Base-by-base conservation (phyloP, 2,113 vertebrate species). In the Tyrannus savana region DNA sequence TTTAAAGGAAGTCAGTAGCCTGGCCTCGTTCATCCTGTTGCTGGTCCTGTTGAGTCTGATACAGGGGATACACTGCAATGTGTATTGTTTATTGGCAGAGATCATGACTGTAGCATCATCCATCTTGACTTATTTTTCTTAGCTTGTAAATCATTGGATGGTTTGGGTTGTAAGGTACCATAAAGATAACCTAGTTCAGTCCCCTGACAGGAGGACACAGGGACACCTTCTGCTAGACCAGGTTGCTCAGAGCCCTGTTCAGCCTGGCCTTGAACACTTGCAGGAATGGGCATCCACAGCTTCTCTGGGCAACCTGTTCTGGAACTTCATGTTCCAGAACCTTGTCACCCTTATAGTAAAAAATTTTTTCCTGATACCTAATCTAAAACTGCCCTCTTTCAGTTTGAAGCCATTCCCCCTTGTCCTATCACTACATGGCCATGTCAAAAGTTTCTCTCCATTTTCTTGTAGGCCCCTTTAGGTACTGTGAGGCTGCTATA, bases 141-240 rank as follows among this genome's bases (percentile, higher is more conserved):
- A 52, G 42, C 24, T 92, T 75, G 13, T 78, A 68, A 66, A 60
- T 39, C n/a, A 41, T 10, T 22, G 39, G n/a, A 53, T 68, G 47
- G 17, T 53, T 83, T 83, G 30, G 30, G 17, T 53, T 60, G 62
- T n/a, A 53, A 53, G 30, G 24, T 14, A 25, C 46, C 52, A 21
- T 44, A 41, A 31, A 82, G 30, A 21, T 75, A 7, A 41, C 53
- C 46, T 75, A 41, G 52, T 82, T 53, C 30, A 59, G 3, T 33
- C 23, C 12, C 12, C 12, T 81, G 19, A 12, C 15, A 24, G 28
- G 59, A 30, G 0, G 0, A 14, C 7, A 2, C 24, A 30, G 39
- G 30, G 28, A 53, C 19, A 53, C 33, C 15, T 82, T 75, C 27
- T n/a, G 15, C 47, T 78, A 63, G 75, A n/a, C 9, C 46, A 10